Evolutionary conservation across 2,797 vertebrate genomes (phyloP), one percentile per base, ranked within the genome.

Genomic region (Buphagus erythrorhynchus): DNA sequence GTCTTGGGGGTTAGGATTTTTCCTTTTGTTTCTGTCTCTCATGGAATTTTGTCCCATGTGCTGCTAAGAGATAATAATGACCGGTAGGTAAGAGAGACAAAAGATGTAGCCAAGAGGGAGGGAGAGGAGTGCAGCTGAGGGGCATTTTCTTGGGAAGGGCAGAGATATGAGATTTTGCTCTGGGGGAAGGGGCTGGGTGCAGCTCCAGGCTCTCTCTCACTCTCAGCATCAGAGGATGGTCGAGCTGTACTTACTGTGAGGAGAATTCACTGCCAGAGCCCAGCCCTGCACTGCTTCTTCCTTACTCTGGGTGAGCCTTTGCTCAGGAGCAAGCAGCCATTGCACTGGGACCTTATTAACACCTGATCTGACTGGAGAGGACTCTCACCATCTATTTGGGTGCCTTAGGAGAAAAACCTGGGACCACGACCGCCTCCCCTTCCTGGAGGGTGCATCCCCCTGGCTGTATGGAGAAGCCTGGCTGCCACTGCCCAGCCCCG

Each of bases 151-250:
- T 69, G 36, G 48, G 21, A 40, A 40, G 29, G 21, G 16, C 48
- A 68, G 48, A 51, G 11, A 40, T 38, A 17, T 11, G 15, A 31
- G 28, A 38, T 51, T 68, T 51, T 69, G 21, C 28, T 40, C 28
- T 18, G 20, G 20, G 28, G 15, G 26, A 38, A 49, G 33, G 3
- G 26, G 45, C 26, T 38, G 35, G 26, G 28, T 1, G 6, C 19
- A 36, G 46, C 18, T 36, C 45, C 45, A 12, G 29, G 28, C 18
- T 36, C 25, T 28, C 6, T 46, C 62, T 66, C 3, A 6, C 17
- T 46, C 43, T 48, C 5, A 1, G 45, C n/a, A 21, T 35, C 2
- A 1, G 43, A 28, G 33, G 26, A 29, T 4, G 0, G 20, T 24
- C 0, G 15, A 51, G 46, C 20, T 40, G 19, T 22, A 33, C 19